A percentile compares a stretch with the other conserved stretches of the same genome.
Evolutionary conservation across 2,113 vertebrate genomes (phyloP).

Genomic region (Amphilophus citrinellus): DNA sequence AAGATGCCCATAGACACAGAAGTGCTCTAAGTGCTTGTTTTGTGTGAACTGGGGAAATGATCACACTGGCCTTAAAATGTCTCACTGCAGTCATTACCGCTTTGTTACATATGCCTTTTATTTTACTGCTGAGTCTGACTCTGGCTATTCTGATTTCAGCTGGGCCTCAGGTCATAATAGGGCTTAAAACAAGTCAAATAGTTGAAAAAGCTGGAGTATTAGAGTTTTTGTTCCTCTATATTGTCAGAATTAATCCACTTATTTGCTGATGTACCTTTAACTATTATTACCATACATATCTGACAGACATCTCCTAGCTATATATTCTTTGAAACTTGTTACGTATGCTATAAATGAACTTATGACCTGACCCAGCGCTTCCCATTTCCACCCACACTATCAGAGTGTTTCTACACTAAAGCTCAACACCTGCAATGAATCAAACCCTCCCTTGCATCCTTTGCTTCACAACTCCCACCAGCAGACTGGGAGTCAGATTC

Average conservation of each 20-base stretch:
- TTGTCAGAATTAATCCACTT: conserved; percentile 18
- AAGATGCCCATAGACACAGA: conserved; percentile 52
- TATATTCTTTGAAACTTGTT: background rate
- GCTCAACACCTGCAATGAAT: conserved; percentile 69
- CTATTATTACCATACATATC: background rate
- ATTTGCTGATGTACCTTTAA: conserved; percentile 5
- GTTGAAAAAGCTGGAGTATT: background rate
- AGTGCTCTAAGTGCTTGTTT: conserved; percentile 33
- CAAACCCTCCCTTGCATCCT: conserved; percentile 53
- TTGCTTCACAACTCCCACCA: conserved; percentile 56
- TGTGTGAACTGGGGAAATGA: conserved; percentile 44
- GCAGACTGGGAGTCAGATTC: conserved; percentile 51
- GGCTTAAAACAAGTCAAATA: conserved; percentile 19
- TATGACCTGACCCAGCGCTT: conserved; percentile 36
- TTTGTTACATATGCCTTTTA: conserved; percentile 35
- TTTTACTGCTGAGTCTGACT: conserved; percentile 23
- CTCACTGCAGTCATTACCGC: conserved; percentile 40
- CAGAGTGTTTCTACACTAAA: conserved; percentile 47
- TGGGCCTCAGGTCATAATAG: conserved; percentile 6
- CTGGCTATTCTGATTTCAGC: conserved; percentile 27
- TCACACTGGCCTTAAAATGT: conserved; percentile 38
- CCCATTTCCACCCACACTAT: conserved; percentile 46
- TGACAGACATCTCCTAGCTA: background rate
- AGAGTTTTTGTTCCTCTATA: background rate
- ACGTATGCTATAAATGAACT: conserved; percentile 25